Percentiles rank a stretch among this genome's conserved stretches.
phyloP scores from a whole-genome alignment of 1,140 invertebrate species.

The Pristionchus pacificus region DNA sequence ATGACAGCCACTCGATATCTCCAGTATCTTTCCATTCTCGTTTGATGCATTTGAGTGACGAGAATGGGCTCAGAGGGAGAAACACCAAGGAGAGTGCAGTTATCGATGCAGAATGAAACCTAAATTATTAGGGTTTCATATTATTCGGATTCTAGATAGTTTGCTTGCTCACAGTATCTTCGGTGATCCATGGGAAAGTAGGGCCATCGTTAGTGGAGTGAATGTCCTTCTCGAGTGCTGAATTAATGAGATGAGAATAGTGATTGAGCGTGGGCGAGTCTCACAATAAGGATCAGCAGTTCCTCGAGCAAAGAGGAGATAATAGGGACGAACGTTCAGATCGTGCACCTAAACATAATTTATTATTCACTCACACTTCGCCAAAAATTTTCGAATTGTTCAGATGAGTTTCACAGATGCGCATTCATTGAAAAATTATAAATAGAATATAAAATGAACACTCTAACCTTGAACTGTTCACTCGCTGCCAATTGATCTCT shows the following conservation, averaged over 20 bases:
- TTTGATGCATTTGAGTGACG: conserved; percentile 21
- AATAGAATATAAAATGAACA: too few relatives aligned
- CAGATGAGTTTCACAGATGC: too few relatives aligned
- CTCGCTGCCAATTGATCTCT: neutral
- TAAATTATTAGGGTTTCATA: neutral
- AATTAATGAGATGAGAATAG: neutral
- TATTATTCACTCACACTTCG: too few relatives aligned
- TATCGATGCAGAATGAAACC: conserved; percentile 24
- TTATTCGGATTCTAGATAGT: neutral
- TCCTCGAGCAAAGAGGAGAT: conserved; percentile 29
- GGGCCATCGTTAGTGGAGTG: conserved; percentile 29
- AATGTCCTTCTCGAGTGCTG: conserved; percentile 33
- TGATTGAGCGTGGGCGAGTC: neutral
- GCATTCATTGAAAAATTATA: too few relatives aligned
- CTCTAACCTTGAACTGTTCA: neutral
- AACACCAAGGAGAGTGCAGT: conserved; percentile 21
- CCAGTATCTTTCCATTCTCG: conserved; percentile 24
- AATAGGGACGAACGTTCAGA: conserved; percentile 20
- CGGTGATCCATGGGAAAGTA: conserved; percentile 30
- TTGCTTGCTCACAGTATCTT: conserved; percentile 12
- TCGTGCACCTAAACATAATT: conserved; percentile 27
- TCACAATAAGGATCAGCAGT: conserved; percentile 29
- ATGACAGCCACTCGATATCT: conserved; percentile 30
- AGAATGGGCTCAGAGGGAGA: conserved; percentile 6
- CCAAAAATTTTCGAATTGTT: too few relatives aligned